phyloP scores from a whole-genome alignment of 1,140 invertebrate genomes.

The Lanistes nyassanus region DNA sequence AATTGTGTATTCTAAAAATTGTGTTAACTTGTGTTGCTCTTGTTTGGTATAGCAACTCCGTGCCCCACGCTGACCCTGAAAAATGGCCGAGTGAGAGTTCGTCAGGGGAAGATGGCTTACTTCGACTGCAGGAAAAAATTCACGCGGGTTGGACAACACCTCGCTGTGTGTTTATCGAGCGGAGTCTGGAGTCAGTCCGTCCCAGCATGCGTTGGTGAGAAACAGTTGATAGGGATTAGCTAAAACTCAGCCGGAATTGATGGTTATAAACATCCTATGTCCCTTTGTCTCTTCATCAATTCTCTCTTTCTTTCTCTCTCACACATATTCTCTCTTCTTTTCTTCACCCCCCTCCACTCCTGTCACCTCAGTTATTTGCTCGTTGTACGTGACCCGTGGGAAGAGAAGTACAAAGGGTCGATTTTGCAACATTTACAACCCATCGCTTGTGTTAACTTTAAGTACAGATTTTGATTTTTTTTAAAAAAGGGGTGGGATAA shows the following conservation, averaged over 20 bases:
- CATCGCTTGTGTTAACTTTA: too few relatives aligned
- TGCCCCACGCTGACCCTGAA: constrained; percentile 7
- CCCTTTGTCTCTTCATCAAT: background rate
- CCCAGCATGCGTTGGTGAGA: constrained; percentile 31
- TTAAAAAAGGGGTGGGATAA: too few relatives aligned
- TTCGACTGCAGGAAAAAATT: constrained; percentile 29
- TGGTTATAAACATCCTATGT: too few relatives aligned
- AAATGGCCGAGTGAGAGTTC: constrained; percentile 26
- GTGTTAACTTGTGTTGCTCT: too few relatives aligned
- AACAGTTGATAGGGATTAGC: too few relatives aligned
- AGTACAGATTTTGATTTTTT: too few relatives aligned
- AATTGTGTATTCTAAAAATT: too few relatives aligned
- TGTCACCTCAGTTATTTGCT: too few relatives aligned
- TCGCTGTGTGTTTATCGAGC: constrained; percentile 26
- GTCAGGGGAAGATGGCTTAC: constrained; percentile 27
- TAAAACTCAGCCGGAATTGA: too few relatives aligned
- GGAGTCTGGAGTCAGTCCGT: constrained; percentile 29
- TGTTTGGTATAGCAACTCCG: background rate
- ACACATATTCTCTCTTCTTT: background rate
- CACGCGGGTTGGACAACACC: constrained; percentile 23
- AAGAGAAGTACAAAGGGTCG: too few relatives aligned
- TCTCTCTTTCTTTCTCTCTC: background rate
- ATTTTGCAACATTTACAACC: too few relatives aligned
- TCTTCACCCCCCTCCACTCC: background rate
- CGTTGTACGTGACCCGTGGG: too few relatives aligned